phyloP scores from a whole-genome alignment of 2,113 vertebrate species.

The Danio rerio region DNA sequence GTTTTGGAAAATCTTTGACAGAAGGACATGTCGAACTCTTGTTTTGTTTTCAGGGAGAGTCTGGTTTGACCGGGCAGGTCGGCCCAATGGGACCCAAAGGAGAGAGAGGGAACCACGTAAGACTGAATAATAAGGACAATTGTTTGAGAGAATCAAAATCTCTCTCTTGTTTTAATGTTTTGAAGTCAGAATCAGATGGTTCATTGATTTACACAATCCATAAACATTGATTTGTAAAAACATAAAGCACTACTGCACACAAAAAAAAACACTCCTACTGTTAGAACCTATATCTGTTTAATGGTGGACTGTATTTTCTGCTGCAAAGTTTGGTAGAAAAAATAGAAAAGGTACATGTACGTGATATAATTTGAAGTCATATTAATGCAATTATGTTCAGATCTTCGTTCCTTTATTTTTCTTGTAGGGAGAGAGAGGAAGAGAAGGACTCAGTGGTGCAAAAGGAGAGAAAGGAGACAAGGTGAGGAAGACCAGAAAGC shows the following conservation, averaged over 20 bases:
- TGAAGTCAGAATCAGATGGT: not conserved
- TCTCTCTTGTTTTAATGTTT: not conserved
- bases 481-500: slow-evolving; percentile 64
- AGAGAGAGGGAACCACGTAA: slow-evolving; percentile 65
- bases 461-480: slow-evolving; percentile 80
- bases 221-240: not conserved
- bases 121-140: not conserved
- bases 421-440: slow-evolving; percentile 76
- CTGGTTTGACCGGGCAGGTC: slow-evolving; percentile 69
- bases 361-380: not conserved
- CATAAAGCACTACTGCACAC: not conserved
- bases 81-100: slow-evolving; percentile 73
- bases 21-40: not conserved
- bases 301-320: not conserved
- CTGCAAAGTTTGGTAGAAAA: not conserved
- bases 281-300: not conserved
- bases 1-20: not conserved
- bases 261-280: not conserved
- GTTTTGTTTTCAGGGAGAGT: slow-evolving; percentile 68
- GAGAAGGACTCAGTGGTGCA: slow-evolving; percentile 66
- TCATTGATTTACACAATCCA: not conserved
- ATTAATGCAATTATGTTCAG: not conserved
- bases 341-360: not conserved
- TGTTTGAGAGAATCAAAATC: not conserved
- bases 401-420: not conserved